Percentiles rank a stretch among this genome's conserved stretches.
phyloP scores from a whole-genome alignment of 2,113 vertebrate species.

The Sterna hirundo region DNA sequence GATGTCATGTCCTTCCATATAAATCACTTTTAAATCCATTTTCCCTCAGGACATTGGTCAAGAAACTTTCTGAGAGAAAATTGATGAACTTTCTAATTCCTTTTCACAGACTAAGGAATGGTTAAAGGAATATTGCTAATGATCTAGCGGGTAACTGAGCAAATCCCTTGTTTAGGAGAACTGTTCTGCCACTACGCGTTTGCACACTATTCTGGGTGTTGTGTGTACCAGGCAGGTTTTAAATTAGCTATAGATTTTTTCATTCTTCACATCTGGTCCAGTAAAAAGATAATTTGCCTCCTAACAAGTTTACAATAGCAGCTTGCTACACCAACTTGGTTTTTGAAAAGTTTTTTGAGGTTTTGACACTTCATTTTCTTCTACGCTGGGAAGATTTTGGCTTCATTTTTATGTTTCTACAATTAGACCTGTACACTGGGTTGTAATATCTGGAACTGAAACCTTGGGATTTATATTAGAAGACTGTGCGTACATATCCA shows the following conservation, averaged over 20 bases:
- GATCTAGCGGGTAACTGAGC: background rate
- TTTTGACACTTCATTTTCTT: background rate
- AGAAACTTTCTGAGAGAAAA: background rate
- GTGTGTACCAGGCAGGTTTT: background rate
- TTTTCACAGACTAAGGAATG: background rate
- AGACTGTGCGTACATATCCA: background rate
- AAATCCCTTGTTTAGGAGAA: background rate
- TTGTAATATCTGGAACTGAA: background rate
- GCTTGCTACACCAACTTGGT: background rate
- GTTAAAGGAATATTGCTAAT: background rate
- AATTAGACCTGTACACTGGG: background rate
- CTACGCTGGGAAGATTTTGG: background rate
- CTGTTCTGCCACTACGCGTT: background rate
- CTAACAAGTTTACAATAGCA: background rate
- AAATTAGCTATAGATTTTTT: constrained; percentile 23
- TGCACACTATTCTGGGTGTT: background rate
- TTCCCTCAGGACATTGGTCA: background rate
- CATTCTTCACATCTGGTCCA: background rate
- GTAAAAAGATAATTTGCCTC: background rate
- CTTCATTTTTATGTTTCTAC: background rate
- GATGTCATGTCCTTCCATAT: background rate
- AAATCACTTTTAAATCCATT: background rate
- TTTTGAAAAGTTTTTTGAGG: background rate
- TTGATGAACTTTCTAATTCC: background rate
- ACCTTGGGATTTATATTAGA: background rate